Base-by-base conservation (phyloP, 2,797 vertebrate genomes). In the Menidia menidia region DNA sequence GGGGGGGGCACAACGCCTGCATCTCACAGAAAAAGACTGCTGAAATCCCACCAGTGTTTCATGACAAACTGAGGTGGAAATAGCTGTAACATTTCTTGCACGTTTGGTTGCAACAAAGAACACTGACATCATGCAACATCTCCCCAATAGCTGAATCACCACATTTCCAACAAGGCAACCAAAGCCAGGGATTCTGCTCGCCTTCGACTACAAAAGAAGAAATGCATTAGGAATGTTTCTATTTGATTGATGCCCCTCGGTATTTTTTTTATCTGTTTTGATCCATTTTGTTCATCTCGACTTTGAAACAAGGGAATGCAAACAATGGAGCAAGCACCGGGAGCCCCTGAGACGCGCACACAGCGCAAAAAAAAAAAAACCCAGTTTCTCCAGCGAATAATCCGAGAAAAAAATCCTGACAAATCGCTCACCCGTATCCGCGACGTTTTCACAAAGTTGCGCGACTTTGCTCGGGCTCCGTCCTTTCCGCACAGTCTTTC, bases 101-200 rank as follows among this genome's bases (percentile, higher is more conserved):
- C 91, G 90, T 87, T 89, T 86, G 88, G 87, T 83, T 91, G 90
- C 90, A 93, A 93, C 92, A 92, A 93, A 93, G 92, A 92, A 80
- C 87, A 82, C 83, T 90, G 91, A 92, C 92, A 92, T 91, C 90
- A 88, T 83, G 89, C 90, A 88, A 87, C 88, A 88, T 90, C 83
- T 85, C 82, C 70, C 78, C 78, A 85, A 82, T 84, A 90, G 90
- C 86, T 82, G 88, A 88, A 88, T 85, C 84, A 77, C 86, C 85
- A 90, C 80, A 84, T 83, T 85, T 77, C 75, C 8, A 73, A 66
- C 77, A 52, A 69, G 73, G 76, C 76, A 59, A 3, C 18, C 10
- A 62, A 80, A 80, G 67, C 73, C 81, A 73, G 55, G 25, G 61
- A 60, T 75, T 19, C 12, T 33, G 0, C 1, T 6, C 53, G 47